Percentiles rank a stretch among this genome's conserved stretches.
phyloP scores from a whole-genome alignment of 2,113 vertebrate species.

The Lepisosteus oculatus region DNA sequence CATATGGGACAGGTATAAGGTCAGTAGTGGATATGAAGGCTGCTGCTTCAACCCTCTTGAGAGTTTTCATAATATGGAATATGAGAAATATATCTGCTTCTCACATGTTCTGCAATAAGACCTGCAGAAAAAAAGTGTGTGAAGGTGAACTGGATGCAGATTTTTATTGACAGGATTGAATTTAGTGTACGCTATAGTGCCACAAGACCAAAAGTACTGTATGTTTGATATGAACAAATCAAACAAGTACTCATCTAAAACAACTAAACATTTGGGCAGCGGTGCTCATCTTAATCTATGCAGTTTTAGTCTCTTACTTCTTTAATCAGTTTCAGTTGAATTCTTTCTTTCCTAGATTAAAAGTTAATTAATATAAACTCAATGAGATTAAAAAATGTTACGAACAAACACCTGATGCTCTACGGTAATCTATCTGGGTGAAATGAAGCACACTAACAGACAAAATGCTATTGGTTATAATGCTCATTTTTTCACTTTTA shows the following conservation, averaged over 20 bases:
- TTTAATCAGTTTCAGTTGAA: background rate
- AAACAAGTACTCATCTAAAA: too few species aligned
- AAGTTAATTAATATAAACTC: background rate
- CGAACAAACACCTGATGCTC: background rate
- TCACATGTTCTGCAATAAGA: background rate
- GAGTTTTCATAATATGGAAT: slow-evolving; percentile 29
- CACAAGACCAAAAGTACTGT: too few species aligned
- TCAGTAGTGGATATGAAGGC: slow-evolving; percentile 32
- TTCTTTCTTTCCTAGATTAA: background rate
- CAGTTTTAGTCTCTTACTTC: background rate
- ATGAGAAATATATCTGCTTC: slow-evolving; percentile 16
- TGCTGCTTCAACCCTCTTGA: slow-evolving; percentile 36
- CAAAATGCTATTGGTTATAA: too few species aligned
- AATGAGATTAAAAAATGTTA: background rate
- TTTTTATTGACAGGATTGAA: too few species aligned
- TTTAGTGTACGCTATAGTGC: too few species aligned
- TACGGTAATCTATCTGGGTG: background rate
- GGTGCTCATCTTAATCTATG: too few species aligned
- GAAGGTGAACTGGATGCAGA: too few species aligned
- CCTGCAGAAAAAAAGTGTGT: background rate
- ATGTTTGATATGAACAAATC: too few species aligned
- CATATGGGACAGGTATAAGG: slow-evolving; percentile 44
- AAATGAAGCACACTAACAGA: background rate
- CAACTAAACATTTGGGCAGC: too few species aligned
- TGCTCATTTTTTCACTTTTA: too few species aligned